Conservation (phyloP, 2,888 invertebrate genomes). For the Aradus depressus region DNA sequence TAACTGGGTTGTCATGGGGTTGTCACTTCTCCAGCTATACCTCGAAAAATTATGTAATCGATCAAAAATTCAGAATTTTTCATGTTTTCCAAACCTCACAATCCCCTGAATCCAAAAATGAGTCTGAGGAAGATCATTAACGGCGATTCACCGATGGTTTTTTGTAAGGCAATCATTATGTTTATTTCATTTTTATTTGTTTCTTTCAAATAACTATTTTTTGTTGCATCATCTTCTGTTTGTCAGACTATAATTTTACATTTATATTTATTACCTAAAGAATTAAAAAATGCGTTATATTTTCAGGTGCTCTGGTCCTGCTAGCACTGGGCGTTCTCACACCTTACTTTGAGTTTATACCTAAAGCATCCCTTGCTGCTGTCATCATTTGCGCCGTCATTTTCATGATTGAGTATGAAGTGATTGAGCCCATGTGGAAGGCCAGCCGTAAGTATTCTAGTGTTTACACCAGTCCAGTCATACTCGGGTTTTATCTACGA, state of each 20-base stretch:
- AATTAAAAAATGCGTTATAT: slow-evolving; percentile 5
- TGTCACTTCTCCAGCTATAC: too few species aligned
- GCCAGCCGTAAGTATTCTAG: slow-evolving; percentile 50
- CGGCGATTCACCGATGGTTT: background rate
- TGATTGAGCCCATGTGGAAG: slow-evolving; percentile 72
- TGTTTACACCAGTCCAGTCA: too few species aligned
- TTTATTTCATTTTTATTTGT: slow-evolving; percentile 2
- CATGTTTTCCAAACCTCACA: too few species aligned
- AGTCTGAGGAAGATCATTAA: background rate
- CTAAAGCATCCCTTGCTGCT: slow-evolving; percentile 79
- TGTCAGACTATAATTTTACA: background rate
- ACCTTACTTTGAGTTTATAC: slow-evolving; percentile 80
- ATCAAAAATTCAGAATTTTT: too few species aligned
- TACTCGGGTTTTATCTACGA: too few species aligned
- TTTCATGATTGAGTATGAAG: slow-evolving; percentile 87
- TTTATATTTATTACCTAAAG: background rate
- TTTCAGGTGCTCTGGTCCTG: slow-evolving; percentile 60
- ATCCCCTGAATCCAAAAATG: background rate
- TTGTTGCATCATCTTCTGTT: too few species aligned
- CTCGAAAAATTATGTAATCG: too few species aligned
- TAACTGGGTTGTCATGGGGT: too few species aligned
- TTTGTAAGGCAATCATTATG: background rate
- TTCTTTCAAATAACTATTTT: background rate
- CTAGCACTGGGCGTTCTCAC: slow-evolving; percentile 75
- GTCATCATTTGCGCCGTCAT: slow-evolving; percentile 92